Evolutionary conservation across 2,888 invertebrate genomes (phyloP), one percentile per base, ranked within the genome.

Genomic region (Drosophila eohydei): DNA sequence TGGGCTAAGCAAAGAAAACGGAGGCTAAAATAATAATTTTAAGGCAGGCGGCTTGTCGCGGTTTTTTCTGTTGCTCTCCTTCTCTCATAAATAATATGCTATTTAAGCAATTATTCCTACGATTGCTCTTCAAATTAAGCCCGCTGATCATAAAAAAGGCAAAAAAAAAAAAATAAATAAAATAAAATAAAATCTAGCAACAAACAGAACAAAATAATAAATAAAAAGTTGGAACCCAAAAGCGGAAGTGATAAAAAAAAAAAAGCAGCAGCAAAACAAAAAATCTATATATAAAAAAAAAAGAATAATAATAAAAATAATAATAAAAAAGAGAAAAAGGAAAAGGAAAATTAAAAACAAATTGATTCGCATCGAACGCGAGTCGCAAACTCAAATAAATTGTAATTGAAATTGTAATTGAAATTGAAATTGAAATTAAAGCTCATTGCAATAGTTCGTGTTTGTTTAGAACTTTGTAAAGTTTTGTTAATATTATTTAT

Each of bases 201-300:
- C 21, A 48, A 55, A 36, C 12, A 58, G 4, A 30, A 40, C 40
- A 54, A n/a, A 28, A 16, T 21, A 21, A 38, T 28, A 40, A 59
- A 34, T n/a, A 57, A 55, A 61, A 44, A 43, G 32, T 40, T 9
- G 28, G 26, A 48, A 30, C 58, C 36, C 76, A 67, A 77, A 77
- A 69, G 69, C 73, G 76, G 83, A 83, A 83, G 57, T 82, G 75
- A 80, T 76, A 81, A 70, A 77, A 70, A 81, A 70, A 80, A 68
- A 70, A 71, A 51, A 67, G 70, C 38, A 50, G 56, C 38, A 21
- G 21, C 21, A 21, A 1, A 21, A 21, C 21, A 21, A 21, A 21
- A 21, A 21, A 21, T 21, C 21, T 21, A 21, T 21, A 21, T 66
- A 62, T 36, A 36, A 6, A 55, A 32, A 55, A 32, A 69, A 60